A percentile compares a stretch with the other conserved stretches of the same genome.
Conservation (phyloP, 2,888 invertebrate genomes). For the Onchidella celtica region DNA sequence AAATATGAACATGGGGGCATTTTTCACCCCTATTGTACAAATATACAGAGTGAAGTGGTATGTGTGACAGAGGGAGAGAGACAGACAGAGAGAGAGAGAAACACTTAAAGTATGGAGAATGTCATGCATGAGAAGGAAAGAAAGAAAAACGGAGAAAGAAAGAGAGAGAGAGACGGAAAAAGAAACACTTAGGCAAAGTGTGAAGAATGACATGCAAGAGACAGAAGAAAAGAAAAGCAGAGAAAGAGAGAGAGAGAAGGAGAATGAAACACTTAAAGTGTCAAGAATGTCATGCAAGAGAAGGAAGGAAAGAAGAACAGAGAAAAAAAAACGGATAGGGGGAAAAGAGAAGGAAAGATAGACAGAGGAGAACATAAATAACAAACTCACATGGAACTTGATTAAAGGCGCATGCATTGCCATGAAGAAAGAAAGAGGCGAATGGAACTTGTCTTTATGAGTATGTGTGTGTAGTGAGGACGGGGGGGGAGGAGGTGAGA, state of each 20-base stretch:
- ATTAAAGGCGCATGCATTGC: no score
- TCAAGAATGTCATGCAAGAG: background rate
- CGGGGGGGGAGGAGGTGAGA: no score
- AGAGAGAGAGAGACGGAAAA: conserved; percentile 11
- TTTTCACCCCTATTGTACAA: no score
- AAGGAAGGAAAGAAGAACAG: background rate
- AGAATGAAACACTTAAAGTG: background rate
- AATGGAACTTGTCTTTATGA: no score
- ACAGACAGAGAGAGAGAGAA: no score
- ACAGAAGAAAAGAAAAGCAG: background rate
- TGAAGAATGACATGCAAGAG: background rate
- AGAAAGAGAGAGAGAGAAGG: background rate
- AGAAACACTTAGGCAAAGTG: background rate
- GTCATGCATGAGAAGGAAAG: background rate
- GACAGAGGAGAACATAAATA: no score
- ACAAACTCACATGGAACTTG: no score
- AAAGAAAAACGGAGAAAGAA: conserved; percentile 6
- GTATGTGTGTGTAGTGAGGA: no score
- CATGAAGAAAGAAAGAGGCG: no score
- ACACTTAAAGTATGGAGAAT: background rate
- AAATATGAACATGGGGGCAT: no score
- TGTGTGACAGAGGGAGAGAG: no score
- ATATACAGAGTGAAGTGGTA: no score
- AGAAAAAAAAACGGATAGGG: background rate
- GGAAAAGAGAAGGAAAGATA: conserved; percentile 3